Evolutionary conservation across 2,888 invertebrate species (phyloP).

Genomic region (Microplitis manilae): DNA sequence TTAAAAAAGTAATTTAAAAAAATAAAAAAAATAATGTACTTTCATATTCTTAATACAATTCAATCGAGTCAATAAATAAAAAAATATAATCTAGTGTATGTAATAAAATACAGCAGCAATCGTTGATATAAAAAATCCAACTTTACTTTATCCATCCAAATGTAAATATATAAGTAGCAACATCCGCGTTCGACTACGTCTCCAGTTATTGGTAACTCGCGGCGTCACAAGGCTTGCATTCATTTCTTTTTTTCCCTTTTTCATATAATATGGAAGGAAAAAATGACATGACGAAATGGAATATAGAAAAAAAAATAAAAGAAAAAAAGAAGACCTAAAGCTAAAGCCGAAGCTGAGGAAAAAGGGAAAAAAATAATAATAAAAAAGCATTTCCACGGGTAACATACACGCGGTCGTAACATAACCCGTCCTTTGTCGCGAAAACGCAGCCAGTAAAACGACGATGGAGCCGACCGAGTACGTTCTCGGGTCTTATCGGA

Average conservation of each 20-base stretch:
- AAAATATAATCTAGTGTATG: background rate
- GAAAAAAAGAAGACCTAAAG: conserved; percentile 28
- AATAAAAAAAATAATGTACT: no score
- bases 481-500: conserved; percentile 58
- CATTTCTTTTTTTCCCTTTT: conserved; percentile 21
- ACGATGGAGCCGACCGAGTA: conserved; percentile 28
- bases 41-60: no score
- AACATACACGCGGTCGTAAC: conserved; percentile 55
- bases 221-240: conserved; percentile 33
- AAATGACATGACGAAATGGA: background rate
- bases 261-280: conserved; percentile 19
- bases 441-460: conserved; percentile 32
- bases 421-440: conserved; percentile 62
- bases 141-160: conserved; percentile 35
- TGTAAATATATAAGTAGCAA: conserved; percentile 29
- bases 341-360: conserved; percentile 21
- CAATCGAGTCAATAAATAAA: no score
- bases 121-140: conserved; percentile 19
- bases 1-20: no score
- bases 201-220: conserved; percentile 38
- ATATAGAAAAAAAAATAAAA: conserved; percentile 13
- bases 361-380: conserved; percentile 44
- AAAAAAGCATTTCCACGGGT: conserved; percentile 52
- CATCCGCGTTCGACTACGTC: conserved; percentile 24
- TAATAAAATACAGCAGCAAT: background rate